Conservation (phyloP, 2,888 invertebrate species). For the Amphipoea lucens region DNA sequence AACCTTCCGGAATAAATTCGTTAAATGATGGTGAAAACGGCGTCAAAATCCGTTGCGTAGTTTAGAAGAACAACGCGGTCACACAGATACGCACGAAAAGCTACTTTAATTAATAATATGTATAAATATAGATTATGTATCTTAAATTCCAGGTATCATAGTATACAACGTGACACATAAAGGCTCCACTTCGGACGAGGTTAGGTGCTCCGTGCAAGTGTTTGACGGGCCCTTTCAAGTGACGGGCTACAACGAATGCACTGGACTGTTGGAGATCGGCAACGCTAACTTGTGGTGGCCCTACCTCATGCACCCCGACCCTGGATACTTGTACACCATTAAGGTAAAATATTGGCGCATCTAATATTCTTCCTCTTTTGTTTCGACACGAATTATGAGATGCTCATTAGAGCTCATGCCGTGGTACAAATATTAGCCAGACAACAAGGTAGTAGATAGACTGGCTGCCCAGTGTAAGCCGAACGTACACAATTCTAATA, state of each 20-base stretch:
- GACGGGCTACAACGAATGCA: constrained; percentile 89
- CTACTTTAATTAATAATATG: not conserved
- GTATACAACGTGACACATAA: constrained; percentile 90
- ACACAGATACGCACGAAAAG: not conserved
- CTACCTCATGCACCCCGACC: constrained; percentile 94
- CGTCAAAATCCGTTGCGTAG: not conserved
- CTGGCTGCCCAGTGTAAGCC: not conserved
- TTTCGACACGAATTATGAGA: not conserved
- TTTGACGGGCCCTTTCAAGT: constrained; percentile 78
- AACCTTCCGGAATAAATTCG: not conserved
- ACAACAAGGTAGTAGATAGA: not conserved
- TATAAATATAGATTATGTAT: not conserved
- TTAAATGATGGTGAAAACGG: not conserved
- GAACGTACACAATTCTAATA: not conserved
- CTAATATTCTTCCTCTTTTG: not conserved
- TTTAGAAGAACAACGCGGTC: not conserved
- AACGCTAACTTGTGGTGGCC: constrained; percentile 98
- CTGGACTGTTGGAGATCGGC: constrained; percentile 92
- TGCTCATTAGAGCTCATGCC: not conserved
- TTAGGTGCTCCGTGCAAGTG: constrained; percentile 81
- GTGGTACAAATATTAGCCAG: not conserved
- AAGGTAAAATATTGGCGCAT: constrained; percentile 88
- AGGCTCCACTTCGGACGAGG: constrained; percentile 74
- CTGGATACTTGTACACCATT: constrained; percentile 96
- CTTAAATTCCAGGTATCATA: constrained; percentile 84